These are phyloP conservation scores for Phrynocephalus versicolor DNA, from an alignment of 2,113 vertebrate species.

Conservation along the genomic window DNA sequence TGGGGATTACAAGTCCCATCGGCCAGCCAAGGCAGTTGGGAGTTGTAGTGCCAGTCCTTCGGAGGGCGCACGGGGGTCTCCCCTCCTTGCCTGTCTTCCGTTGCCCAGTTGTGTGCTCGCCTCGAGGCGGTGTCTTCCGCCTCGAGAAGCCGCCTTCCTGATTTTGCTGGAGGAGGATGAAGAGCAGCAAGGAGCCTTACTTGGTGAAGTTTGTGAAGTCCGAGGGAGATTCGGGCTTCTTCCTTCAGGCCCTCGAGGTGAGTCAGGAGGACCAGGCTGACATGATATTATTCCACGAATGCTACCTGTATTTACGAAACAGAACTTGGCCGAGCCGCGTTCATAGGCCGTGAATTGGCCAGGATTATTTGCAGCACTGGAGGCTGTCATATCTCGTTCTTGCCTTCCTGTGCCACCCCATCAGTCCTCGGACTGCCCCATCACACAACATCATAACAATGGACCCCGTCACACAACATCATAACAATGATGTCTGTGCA, in stretches of 20 bases:
- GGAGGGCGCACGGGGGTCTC: no score
- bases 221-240: slow-evolving; percentile 76
- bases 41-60: no score
- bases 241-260: slow-evolving; percentile 90
- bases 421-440: not conserved
- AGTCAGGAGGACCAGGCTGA: no score
- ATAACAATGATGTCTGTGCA: not conserved
- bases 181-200: slow-evolving; percentile 74
- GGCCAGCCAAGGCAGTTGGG: no score
- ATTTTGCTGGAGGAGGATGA: slow-evolving; percentile 78
- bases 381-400: not conserved
- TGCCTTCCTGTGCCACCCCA: not conserved
- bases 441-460: no score
- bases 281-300: no score
- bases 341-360: not conserved
- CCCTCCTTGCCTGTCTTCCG: not conserved
- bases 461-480: no score
- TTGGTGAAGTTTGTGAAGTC: slow-evolving; percentile 90
- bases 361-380: not conserved
- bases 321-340: not conserved
- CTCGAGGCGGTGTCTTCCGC: no score
- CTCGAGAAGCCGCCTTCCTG: not conserved
- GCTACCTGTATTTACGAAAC: not conserved
- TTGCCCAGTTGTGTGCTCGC: no score
- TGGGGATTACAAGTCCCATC: not conserved